Conservation (phyloP, 2,113 vertebrate genomes). For the Sminthopsis crassicaudata region DNA sequence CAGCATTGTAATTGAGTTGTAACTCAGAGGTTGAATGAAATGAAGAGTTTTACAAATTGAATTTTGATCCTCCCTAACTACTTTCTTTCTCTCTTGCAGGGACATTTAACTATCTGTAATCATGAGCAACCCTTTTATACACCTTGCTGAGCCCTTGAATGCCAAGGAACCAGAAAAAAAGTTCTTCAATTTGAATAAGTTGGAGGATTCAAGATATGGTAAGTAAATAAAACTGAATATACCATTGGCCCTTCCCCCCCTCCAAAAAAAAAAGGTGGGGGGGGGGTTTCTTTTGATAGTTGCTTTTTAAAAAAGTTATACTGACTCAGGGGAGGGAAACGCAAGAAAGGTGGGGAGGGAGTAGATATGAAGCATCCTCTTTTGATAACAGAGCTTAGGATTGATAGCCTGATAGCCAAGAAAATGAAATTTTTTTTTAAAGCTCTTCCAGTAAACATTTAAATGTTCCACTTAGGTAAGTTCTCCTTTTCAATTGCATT, state of each 20-base stretch:
- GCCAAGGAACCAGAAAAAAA: constrained; percentile 86
- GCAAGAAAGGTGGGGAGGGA: not conserved
- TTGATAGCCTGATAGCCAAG: not conserved
- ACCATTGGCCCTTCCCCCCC: no score
- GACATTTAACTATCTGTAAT: constrained; percentile 50
- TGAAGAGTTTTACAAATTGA: not conserved
- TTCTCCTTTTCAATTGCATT: not conserved
- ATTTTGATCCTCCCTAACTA: not conserved
- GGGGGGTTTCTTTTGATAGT: not conserved
- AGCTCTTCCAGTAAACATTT: not conserved
- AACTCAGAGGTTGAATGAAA: constrained; percentile 3
- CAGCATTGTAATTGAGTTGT: not conserved
- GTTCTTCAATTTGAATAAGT: constrained; percentile 93
- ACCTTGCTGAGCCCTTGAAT: constrained; percentile 89
- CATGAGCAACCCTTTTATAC: constrained; percentile 91
- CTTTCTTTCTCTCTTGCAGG: constrained; percentile 71
- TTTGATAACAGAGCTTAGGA: not conserved
- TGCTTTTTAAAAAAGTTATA: not conserved
- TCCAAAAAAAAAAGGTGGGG: not conserved
- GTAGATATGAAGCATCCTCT: not conserved
- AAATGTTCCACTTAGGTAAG: not conserved
- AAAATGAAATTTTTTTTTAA: not conserved
- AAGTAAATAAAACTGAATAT: constrained; percentile 8
- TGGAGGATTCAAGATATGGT: constrained; percentile 94
- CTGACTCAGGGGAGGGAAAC: not conserved